These are phyloP conservation scores for Sycon ciliatum DNA, from an alignment of 37 sponge, comb jelly and placozoan genomes.

Conservation along the genomic window DNA sequence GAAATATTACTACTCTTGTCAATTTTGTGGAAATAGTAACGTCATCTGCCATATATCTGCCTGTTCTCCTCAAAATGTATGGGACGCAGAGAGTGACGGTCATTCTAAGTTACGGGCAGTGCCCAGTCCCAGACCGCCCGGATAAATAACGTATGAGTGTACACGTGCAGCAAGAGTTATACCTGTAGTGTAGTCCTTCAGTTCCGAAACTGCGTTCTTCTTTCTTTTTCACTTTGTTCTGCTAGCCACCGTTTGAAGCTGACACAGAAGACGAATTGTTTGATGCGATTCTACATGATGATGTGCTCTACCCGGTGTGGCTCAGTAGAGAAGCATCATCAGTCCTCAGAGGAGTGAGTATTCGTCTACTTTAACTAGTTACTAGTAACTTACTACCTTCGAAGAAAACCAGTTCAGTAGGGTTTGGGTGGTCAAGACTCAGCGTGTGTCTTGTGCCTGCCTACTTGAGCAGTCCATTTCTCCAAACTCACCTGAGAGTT, in stretches of 20 bases:
- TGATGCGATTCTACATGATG: constrained; percentile 88
- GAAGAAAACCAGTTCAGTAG: background rate
- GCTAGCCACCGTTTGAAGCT: constrained; percentile 92
- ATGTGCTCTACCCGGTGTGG: constrained; percentile 94
- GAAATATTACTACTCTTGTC: no score
- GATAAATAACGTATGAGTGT: no score
- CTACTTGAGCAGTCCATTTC: background rate
- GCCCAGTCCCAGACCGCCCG: no score
- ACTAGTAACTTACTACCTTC: background rate
- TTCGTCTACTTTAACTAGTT: background rate
- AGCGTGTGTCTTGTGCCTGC: background rate
- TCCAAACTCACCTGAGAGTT: no score
- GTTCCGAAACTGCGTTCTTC: background rate
- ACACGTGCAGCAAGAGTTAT: no score
- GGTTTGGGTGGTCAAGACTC: background rate
- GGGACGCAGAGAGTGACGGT: no score
- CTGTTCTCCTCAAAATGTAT: no score
- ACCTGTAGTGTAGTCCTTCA: no score
- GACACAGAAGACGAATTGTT: constrained; percentile 97
- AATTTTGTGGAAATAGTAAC: no score
- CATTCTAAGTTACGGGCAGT: no score
- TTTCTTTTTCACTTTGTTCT: background rate
- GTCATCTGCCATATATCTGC: no score
- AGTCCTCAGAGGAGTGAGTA: constrained; percentile 86
- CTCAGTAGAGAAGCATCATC: constrained; percentile 81